phyloP scores from a whole-genome alignment of 2,888 invertebrate species.

The Beris chalybata region DNA sequence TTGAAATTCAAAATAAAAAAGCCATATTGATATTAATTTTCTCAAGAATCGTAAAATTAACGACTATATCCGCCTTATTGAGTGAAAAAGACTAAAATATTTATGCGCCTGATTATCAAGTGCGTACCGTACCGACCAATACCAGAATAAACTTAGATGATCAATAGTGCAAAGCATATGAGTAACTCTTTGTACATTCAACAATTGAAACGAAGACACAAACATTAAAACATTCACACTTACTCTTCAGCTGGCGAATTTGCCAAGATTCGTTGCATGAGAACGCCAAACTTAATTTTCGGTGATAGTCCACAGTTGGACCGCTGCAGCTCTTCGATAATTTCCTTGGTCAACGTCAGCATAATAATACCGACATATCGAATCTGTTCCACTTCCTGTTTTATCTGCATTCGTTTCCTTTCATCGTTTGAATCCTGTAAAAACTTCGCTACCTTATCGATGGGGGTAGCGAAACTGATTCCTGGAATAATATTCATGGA shows the following conservation, averaged over 20 bases:
- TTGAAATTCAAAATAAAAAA: no score
- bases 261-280: conserved; percentile 6
- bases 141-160: no score
- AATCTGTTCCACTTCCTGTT: conserved; percentile 50
- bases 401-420: conserved; percentile 75
- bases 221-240: conserved; percentile 66
- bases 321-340: conserved; percentile 67
- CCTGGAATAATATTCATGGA: conserved; percentile 91
- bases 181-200: no score
- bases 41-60: no score
- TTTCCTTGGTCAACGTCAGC: conserved; percentile 78
- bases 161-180: no score
- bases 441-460: conserved; percentile 83
- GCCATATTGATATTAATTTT: no score
- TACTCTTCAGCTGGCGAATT: conserved; percentile 4
- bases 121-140: no score
- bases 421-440: conserved; percentile 64
- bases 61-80: no score
- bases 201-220: no score
- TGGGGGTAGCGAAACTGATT: conserved; percentile 94
- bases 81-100: no score
- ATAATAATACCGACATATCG: conserved; percentile 87
- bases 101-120: no score
- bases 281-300: neutral
- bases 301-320: no score